Conservation (phyloP, 1,140 invertebrate genomes). For the Drepana arcuata region DNA sequence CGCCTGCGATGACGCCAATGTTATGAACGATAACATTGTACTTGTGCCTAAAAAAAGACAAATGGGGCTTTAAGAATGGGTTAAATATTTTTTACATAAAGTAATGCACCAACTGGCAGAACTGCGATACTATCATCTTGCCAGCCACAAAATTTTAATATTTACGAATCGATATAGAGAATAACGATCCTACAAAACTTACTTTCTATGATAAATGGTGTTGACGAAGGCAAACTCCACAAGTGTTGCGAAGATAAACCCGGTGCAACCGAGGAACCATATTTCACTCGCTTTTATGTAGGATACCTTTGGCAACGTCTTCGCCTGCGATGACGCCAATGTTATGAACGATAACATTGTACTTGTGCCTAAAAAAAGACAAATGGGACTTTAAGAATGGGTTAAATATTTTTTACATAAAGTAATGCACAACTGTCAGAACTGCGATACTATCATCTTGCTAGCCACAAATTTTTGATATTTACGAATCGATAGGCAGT, state of each 20-base stretch:
- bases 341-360: conserved; percentile 92
- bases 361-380: conserved; percentile 78
- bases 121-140: too few species aligned
- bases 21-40: conserved; percentile 90
- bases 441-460: too few species aligned
- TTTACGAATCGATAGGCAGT: background rate
- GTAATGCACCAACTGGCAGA: too few species aligned
- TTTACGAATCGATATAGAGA: too few species aligned
- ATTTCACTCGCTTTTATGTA: conserved; percentile 94
- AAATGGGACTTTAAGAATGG: too few species aligned
- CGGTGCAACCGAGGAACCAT: conserved; percentile 89
- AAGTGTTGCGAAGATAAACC: conserved; percentile 88
- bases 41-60: conserved; percentile 84
- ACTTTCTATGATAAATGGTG: conserved; percentile 88
- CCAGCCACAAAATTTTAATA: too few species aligned
- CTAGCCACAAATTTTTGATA: too few species aligned
- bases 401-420: too few species aligned
- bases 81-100: too few species aligned
- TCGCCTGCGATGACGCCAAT: conserved; percentile 84
- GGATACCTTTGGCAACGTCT: conserved; percentile 89
- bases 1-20: conserved; percentile 84
- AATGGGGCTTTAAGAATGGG: too few species aligned
- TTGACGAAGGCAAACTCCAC: conserved; percentile 94
- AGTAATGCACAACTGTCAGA: too few species aligned
- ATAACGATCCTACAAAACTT: too few species aligned